Percentiles rank a stretch among this genome's conserved stretches.
These are phyloP conservation scores for Tenthredo amoena DNA, from an alignment of 2,888 invertebrate species.

Conservation along the genomic window DNA sequence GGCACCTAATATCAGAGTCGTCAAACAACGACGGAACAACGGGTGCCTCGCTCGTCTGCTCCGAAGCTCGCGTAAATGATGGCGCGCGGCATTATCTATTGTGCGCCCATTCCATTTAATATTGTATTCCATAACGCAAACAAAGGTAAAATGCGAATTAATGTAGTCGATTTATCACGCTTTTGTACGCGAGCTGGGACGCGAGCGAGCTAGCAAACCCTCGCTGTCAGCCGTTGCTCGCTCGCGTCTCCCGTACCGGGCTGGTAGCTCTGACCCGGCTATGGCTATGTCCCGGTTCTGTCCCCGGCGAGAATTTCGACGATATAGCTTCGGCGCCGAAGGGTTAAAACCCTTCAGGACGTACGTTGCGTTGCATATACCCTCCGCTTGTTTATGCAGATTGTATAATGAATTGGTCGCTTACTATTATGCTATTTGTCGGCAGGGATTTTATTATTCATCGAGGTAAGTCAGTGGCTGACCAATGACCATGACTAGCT, in stretches of 20 bases:
- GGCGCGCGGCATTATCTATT: conserved; percentile 76
- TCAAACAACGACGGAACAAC: conserved; percentile 31
- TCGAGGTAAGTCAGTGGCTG: background rate
- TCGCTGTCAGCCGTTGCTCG: conserved; percentile 56
- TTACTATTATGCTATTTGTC: conserved; percentile 24
- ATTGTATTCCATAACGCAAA: conserved; percentile 77
- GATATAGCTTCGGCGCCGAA: background rate
- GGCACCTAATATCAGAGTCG: conserved; percentile 18
- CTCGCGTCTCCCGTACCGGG: conserved; percentile 12
- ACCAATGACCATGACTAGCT: background rate
- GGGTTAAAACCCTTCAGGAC: conserved; percentile 16
- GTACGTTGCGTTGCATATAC: background rate
- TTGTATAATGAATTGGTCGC: background rate
- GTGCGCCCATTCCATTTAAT: conserved; percentile 77
- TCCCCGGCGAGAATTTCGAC: background rate
- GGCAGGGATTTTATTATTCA: conserved; percentile 43
- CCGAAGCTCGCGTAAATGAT: conserved; percentile 70
- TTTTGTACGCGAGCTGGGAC: conserved; percentile 74
- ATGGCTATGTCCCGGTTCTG: background rate
- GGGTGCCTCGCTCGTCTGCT: conserved; percentile 21
- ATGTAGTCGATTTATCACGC: conserved; percentile 78
- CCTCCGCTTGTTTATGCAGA: conserved; percentile 5
- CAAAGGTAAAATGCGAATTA: conserved; percentile 78
- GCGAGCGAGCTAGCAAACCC: conserved; percentile 62
- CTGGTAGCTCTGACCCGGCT: conserved; percentile 21